A percentile compares a stretch with the other conserved stretches of the same genome.
Evolutionary conservation across 92 coral and sea anemone genomes (phyloP).

Genomic region (Epizoanthus fatuus): DNA sequence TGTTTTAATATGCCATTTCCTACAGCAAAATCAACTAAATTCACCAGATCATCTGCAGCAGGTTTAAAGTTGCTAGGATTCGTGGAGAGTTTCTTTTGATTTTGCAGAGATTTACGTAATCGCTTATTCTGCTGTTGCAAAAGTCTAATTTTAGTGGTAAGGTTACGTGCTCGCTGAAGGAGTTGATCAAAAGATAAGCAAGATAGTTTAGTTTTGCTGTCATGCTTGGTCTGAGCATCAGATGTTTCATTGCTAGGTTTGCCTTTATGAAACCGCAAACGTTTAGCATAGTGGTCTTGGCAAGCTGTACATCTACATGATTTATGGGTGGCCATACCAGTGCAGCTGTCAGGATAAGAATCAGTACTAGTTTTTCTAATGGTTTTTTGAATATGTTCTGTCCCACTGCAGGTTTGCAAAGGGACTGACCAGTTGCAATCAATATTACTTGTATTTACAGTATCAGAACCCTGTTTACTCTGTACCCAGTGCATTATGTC

Average conservation of each 20-base stretch:
- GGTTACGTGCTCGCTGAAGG: not conserved
- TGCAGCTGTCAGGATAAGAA: not conserved
- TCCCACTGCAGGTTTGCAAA: not conserved
- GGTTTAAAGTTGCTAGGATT: constrained; percentile 21
- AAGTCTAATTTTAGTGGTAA: too few relatives aligned
- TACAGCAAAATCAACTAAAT: constrained; percentile 15
- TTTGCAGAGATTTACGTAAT: not conserved
- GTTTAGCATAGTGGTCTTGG: not conserved
- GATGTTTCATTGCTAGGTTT: not conserved
- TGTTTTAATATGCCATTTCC: not conserved
- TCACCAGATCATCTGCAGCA: constrained; percentile 9
- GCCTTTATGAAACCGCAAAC: not conserved
- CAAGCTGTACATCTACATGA: not conserved
- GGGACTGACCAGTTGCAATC: not conserved
- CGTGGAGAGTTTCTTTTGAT: not conserved
- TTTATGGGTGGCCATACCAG: not conserved
- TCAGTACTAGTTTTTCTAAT: not conserved
- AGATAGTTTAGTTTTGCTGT: not conserved
- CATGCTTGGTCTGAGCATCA: not conserved
- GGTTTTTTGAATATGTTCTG: not conserved
- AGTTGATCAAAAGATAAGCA: not conserved
- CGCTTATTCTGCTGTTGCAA: not conserved
- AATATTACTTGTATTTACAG: too few relatives aligned
- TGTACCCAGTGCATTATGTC: too few relatives aligned
- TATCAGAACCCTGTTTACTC: too few relatives aligned